phyloP scores from a whole-genome alignment of 2,888 invertebrate genomes.

The Phalera bucephala region DNA sequence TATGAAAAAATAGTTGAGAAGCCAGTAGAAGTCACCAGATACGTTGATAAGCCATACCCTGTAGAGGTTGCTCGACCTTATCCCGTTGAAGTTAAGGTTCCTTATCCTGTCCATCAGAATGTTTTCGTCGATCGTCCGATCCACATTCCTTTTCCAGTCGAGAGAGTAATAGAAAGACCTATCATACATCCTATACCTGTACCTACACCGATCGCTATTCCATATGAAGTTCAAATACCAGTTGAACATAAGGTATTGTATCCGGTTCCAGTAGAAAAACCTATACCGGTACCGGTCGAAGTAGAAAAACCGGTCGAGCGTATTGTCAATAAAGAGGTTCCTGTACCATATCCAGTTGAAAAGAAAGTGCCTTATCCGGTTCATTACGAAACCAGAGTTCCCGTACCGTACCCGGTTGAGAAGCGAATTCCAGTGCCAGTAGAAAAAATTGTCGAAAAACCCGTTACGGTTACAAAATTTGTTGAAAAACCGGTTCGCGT shows the following conservation, averaged over 20 bases:
- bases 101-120: slow-evolving; percentile 75
- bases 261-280: slow-evolving; percentile 69
- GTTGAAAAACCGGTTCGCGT: slow-evolving; percentile 70
- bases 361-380: slow-evolving; percentile 72
- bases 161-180: slow-evolving; percentile 80
- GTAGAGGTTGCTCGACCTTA: slow-evolving; percentile 78
- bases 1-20: slow-evolving; percentile 80
- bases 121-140: slow-evolving; percentile 78
- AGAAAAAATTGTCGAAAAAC: slow-evolving; percentile 81
- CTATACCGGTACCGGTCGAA: slow-evolving; percentile 63
- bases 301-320: slow-evolving; percentile 63
- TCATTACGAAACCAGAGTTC: slow-evolving; percentile 68
- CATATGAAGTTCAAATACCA: slow-evolving; percentile 56
- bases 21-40: slow-evolving; percentile 74
- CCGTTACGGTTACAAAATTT: slow-evolving; percentile 73
- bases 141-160: slow-evolving; percentile 74
- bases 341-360: slow-evolving; percentile 79
- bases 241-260: slow-evolving; percentile 63
- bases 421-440: slow-evolving; percentile 64
- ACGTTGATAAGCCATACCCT: slow-evolving; percentile 84
- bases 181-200: slow-evolving; percentile 62
- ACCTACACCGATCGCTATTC: slow-evolving; percentile 70
- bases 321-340: slow-evolving; percentile 64
- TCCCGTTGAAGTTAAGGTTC: slow-evolving; percentile 79
- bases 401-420: slow-evolving; percentile 76